Conservation (phyloP, 2,888 invertebrate species). For the Monochamus alternatus region DNA sequence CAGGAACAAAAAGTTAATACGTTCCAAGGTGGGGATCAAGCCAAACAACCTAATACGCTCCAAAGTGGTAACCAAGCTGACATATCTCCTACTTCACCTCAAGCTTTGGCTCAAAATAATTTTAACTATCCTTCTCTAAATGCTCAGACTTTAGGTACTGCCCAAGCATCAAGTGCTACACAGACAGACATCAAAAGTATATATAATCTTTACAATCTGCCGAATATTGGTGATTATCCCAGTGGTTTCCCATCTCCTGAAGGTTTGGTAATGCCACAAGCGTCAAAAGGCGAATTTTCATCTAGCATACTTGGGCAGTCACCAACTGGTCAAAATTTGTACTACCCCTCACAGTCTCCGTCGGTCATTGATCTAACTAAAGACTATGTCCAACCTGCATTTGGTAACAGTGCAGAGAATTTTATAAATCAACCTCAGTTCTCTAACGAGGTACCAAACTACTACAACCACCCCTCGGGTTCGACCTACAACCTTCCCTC, state of each 20-base stretch:
- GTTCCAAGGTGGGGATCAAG: not conserved
- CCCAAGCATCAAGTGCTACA: not conserved
- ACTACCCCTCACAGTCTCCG: not conserved
- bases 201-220: slow-evolving; percentile 13
- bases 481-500: slow-evolving; percentile 6
- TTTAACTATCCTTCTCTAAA: slow-evolving; percentile 5
- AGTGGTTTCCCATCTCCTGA: slow-evolving; percentile 12
- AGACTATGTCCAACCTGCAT: not conserved
- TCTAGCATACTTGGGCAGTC: slow-evolving; percentile 13
- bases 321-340: slow-evolving; percentile 1
- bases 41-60: not conserved
- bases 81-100: not conserved
- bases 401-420: not conserved
- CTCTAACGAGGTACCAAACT: not conserved
- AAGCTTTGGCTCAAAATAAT: not conserved
- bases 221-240: slow-evolving; percentile 20
- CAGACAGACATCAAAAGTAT: not conserved
- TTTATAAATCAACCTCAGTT: slow-evolving; percentile 5
- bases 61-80: not conserved
- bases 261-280: not conserved
- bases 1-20: not conserved
- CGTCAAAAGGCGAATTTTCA: not conserved
- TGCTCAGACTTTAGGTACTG: not conserved
- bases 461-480: not conserved
- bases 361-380: slow-evolving; percentile 4